phyloP scores from a whole-genome alignment of 2,888 invertebrate species.

The Hirtodrosophila cameraria region DNA sequence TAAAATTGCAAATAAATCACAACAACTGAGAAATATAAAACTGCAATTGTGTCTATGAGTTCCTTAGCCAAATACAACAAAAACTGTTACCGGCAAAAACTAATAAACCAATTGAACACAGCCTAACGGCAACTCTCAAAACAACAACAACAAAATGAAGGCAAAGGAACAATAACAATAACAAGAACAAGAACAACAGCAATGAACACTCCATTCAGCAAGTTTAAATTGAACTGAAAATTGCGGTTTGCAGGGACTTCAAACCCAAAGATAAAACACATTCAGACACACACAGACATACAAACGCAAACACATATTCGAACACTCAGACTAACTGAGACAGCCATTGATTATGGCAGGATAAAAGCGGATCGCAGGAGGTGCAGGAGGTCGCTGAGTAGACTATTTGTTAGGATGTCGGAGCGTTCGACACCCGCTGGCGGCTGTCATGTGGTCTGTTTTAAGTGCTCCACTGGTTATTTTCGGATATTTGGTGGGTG shows the following conservation, averaged over 20 bases:
- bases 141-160: neutral
- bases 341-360: conserved; percentile 69
- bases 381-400: neutral
- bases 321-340: conserved; percentile 23
- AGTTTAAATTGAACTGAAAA: conserved; percentile 74
- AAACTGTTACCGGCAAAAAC: neutral
- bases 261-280: conserved; percentile 43
- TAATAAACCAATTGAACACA: conserved; percentile 1
- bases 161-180: conserved; percentile 1
- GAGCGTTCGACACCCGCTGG: conserved; percentile 33
- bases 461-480: conserved; percentile 77
- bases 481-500: conserved; percentile 57
- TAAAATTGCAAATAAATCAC: no score
- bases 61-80: no score
- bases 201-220: conserved; percentile 68
- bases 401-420: neutral
- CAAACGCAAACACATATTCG: conserved; percentile 10
- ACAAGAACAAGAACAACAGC: conserved; percentile 17
- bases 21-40: neutral
- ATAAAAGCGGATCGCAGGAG: conserved; percentile 8
- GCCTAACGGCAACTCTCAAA: conserved; percentile 1
- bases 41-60: neutral
- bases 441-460: conserved; percentile 72
- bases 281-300: conserved; percentile 5
- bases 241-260: conserved; percentile 57